Evolutionary conservation across 2,888 invertebrate genomes (phyloP).

Genomic region (Dynastes hyllus): DNA sequence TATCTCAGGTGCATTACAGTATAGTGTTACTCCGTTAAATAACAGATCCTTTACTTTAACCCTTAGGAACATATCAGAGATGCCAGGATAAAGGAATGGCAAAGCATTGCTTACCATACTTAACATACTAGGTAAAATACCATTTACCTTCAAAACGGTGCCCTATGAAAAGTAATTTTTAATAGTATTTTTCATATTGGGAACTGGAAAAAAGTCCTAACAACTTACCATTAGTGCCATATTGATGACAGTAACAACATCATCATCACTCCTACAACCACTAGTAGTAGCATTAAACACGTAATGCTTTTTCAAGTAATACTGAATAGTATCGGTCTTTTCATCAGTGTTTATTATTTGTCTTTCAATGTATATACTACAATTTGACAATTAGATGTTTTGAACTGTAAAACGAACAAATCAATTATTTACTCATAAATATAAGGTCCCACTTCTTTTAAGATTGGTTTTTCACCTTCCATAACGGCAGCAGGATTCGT

Average conservation of each 20-base stretch:
- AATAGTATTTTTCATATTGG: conserved; percentile 6
- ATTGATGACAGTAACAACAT: conserved; percentile 75
- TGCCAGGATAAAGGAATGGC: conserved; percentile 72
- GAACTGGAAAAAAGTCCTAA: background rate
- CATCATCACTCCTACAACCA: conserved; percentile 70
- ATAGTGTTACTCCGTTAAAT: conserved; percentile 75
- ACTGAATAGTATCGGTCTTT: conserved; percentile 75
- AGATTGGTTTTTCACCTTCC: conserved; percentile 73
- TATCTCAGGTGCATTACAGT: conserved; percentile 72
- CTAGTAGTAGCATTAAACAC: conserved; percentile 74
- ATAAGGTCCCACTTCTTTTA: conserved; percentile 78
- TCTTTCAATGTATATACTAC: conserved; percentile 56
- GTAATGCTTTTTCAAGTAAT: conserved; percentile 73
- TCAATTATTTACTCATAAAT: conserved; percentile 75
- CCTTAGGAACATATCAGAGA: conserved; percentile 73
- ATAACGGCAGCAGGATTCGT: conserved; percentile 75
- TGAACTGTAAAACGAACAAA: background rate
- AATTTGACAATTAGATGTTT: background rate
- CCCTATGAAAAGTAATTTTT: conserved; percentile 56
- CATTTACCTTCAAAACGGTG: conserved; percentile 60
- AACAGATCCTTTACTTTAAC: conserved; percentile 74
- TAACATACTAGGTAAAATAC: conserved; percentile 64
- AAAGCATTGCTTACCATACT: conserved; percentile 73
- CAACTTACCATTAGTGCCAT: conserved; percentile 74
- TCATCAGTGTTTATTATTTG: conserved; percentile 64